These are phyloP conservation scores for Leptinotarsa peninsularis DNA, from an alignment of 2,888 invertebrate genomes.

Conservation along the genomic window DNA sequence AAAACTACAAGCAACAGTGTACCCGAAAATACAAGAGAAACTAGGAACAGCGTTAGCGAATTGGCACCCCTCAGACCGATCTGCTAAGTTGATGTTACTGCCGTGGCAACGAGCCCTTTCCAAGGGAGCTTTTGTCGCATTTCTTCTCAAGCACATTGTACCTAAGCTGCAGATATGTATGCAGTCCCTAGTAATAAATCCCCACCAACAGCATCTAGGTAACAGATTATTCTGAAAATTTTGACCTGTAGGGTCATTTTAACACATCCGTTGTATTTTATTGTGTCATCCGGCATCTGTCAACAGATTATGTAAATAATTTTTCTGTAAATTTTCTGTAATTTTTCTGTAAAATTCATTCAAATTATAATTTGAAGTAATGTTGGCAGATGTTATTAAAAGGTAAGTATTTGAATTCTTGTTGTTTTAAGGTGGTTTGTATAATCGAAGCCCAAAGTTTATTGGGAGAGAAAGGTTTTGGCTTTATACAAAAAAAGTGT, in stretches of 20 bases:
- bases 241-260: conserved; percentile 11
- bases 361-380: background rate
- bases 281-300: background rate
- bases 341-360: background rate
- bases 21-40: conserved; percentile 92
- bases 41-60: conserved; percentile 87
- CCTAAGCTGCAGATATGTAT: conserved; percentile 86
- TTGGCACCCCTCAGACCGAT: conserved; percentile 96
- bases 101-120: conserved; percentile 84
- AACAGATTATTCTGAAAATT: conserved; percentile 37
- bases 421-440: background rate
- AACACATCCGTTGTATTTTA: background rate
- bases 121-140: conserved; percentile 80
- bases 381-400: background rate
- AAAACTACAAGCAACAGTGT: conserved; percentile 70
- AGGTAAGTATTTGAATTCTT: background rate
- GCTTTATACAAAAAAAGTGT: too few species aligned
- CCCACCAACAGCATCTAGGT: conserved; percentile 79
- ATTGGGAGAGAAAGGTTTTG: too few species aligned
- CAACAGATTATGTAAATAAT: background rate
- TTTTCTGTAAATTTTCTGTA: too few species aligned
- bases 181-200: conserved; percentile 76
- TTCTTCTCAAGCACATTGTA: conserved; percentile 87
- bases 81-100: conserved; percentile 89
- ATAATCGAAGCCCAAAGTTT: too few species aligned